Evolutionary conservation across 2,113 vertebrate genomes (phyloP), one percentile per base, ranked within the genome.

Genomic region (Ceuthmochares aereus): DNA sequence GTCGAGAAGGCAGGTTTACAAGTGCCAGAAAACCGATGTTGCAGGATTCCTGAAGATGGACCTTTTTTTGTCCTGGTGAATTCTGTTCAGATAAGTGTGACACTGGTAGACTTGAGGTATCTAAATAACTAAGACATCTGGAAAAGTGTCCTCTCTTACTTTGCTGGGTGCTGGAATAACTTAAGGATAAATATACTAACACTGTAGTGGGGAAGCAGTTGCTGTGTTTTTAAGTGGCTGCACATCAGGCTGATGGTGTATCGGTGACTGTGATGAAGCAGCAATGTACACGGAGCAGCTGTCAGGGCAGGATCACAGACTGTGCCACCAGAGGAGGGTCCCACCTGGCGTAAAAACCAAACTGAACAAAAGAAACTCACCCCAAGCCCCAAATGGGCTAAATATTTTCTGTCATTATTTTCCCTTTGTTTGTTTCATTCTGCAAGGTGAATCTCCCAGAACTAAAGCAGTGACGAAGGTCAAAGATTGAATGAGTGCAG

Each of bases 1-100:
- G 96, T 97, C 90, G 17, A 86, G 45, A 81, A 97, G 96, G 96
- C 92, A 90, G 69, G 82, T 97, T 97, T 96, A 91, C 95, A 88
- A 80, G 96, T 14, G 12, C 16, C 37, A 91, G 82, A 69, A 78
- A 89, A 97, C 87, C 93, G 89, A 90, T 62, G 87, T 94, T 76
- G 92, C 29, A 43, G 29, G 9, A 22, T 94, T 77, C 59, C 95
- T 83, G 21, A 90, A 81, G 87, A 73, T 66, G 75, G 47, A 76
- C 73, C 21, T 74, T 42, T 52, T 74, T 36, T 36, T 54, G 64
- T 75, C 51, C 26, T 0, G 1, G 43, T 59, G 81, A 94, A 75
- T 78, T 64, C 60, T 11, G 7, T 51, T 67, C 73, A 60, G 76
- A 64, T 58, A 63, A 25, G 3, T 12, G 76, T 63, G 68, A 42